These are phyloP conservation scores for Temnothorax rugatulus DNA, from an alignment of 2,888 invertebrate species.

Conservation along the genomic window DNA sequence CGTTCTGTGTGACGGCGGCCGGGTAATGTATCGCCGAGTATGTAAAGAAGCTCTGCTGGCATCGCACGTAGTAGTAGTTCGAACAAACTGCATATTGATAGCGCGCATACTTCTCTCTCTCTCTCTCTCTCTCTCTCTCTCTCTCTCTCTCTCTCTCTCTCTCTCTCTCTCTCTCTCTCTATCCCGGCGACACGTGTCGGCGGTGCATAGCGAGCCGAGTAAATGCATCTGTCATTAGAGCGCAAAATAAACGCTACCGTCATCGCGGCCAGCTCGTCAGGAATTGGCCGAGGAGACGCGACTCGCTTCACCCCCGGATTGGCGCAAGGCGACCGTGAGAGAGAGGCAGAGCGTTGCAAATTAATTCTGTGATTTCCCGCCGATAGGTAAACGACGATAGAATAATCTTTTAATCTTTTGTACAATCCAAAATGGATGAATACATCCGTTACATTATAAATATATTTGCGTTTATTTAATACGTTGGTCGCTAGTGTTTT, in stretches of 20 bases:
- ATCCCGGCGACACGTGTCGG: conserved; percentile 39
- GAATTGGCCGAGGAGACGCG: conserved; percentile 34
- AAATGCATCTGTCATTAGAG: conserved; percentile 51
- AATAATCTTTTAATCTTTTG: neutral
- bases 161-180: neutral
- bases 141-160: neutral
- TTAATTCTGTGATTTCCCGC: conserved; percentile 16
- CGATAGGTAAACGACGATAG: neutral
- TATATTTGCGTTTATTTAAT: conserved; percentile 2
- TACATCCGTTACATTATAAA: neutral
- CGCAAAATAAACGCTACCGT: conserved; percentile 48
- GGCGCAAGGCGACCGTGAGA: neutral
- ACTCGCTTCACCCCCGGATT: neutral
- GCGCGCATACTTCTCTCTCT: neutral
- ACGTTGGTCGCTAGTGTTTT: too few relatives aligned
- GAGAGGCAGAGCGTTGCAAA: neutral
- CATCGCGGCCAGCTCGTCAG: conserved; percentile 29
- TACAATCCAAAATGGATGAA: neutral
- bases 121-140: neutral
- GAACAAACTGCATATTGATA: conserved; percentile 52
- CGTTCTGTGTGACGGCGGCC: conserved; percentile 10
- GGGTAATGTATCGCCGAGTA: conserved; percentile 42
- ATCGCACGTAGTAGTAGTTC: conserved; percentile 15
- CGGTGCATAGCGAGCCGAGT: conserved; percentile 32
- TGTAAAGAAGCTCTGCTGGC: conserved; percentile 48